Base-by-base conservation (phyloP, 2,888 invertebrate genomes). In the Noctuana brunneofusca region DNA sequence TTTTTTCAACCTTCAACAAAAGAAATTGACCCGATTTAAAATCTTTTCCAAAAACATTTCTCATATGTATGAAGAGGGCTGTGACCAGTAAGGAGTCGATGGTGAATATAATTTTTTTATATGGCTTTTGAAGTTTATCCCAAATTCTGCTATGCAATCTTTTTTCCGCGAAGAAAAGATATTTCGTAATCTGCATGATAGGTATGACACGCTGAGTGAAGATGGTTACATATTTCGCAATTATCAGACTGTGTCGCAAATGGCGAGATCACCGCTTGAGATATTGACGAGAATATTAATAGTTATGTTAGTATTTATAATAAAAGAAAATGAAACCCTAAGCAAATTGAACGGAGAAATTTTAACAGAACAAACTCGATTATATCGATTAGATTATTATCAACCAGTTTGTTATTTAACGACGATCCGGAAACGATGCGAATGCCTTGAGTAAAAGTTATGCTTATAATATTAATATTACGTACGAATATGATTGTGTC, bases 351-450 rank as follows among this genome's bases (percentile, higher is more conserved):
- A 48, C 6, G 22, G 48, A 49, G 48, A 49, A 85, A 79, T 80
- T 67, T 65, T 65, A 71, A 72, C 69, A 69, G 67, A 64, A 68
- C 71, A 70, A 72, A 41, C 70, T 73, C 70, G 71, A 76, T 75
- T 75, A 75, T 75, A 69, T 68, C 72, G 76, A 79, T 81, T 79
- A 75, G 64, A 75, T 71, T 71, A 75, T 71, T 71, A 64, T 58
- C 58, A 77, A 84, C 83, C 82, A 75, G 84, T 84, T 78, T 71
- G 78, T 85, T 87, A 84, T 79, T 70, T 75, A 83, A 86, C 75
- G 64, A 66, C 27, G 16, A 38, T 59, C 55, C 72, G 74, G 72
- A 72, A 72, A 73, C 65, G 58, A 58, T 57, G 43, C 38, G 16
- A 56, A 63, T 24, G 66, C 70, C 66, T 71, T 73, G 64, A 68